Evolutionary conservation across 1,140 invertebrate genomes (phyloP).

Genomic region (silkworm (Bombyx mori)): ASM3026992v2 NC_085117.1:10559501-10560000

Average conservation of each 20-base stretch:
- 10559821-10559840: no score
- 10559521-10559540: constrained; percentile 63
- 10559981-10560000: no score
- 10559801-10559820: no score
- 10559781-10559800: no score
- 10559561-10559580: constrained; percentile 59
- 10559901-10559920: no score
- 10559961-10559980: no score
- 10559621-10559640: constrained; percentile 53
- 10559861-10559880: no score
- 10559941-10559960: no score
- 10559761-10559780: no score
- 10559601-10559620: constrained; percentile 61
- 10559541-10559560: constrained; percentile 64
- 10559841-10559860: no score
- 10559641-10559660: constrained; percentile 55
- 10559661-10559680: constrained; percentile 57
- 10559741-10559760: constrained; percentile 24
- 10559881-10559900: no score
- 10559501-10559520: constrained; percentile 59
- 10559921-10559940: no score
- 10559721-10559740: constrained; percentile 66
- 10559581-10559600: constrained; percentile 62
- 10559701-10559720: constrained; percentile 66
- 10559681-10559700: constrained; percentile 66